Evolutionary conservation across 2,113 vertebrate genomes (phyloP), one percentile per base, ranked within the genome.

Genomic region (Excalfactoria chinensis): DNA sequence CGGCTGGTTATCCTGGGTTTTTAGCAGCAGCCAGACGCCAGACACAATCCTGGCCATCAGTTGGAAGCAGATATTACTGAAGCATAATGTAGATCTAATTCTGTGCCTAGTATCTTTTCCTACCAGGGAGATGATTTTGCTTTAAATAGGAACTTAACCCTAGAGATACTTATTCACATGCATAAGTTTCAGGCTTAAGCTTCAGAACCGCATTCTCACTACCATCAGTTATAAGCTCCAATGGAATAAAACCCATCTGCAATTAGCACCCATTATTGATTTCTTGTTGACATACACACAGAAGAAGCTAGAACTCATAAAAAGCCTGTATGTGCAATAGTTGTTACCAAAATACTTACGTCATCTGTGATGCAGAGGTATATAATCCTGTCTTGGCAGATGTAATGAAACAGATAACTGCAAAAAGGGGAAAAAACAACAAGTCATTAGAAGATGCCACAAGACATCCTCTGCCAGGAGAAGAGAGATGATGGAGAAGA

Each of bases 361-460:
- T 99, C 99, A 84, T 99, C 99, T 40, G 99, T 99, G 97, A 99
- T 99, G 97, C 99, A 99, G 92, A 99, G 98, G 97, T 99, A 99
- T 70, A 99, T 98, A 87, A 99, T 99, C 97, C 99, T 98, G 97
- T 99, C 99, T 93, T 99, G 99, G 95, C 99, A 99, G 98, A 99
- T 99, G 97, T 99, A 99, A 97, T 99, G 99, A 95, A 99, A 99
- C 66, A 99, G 98, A 75, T 99, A 99, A 97, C 99, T 99, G 97
- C 60, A 90, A 95, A 96, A 81, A 78, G 84, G 95, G 1, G 25
- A 73, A 49, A 89, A 59, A 51, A 92, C 18, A 37, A 37, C 23
- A 70, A 2, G 6, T 93, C 56, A 75, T 1, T 88, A 40, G 43
- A 23, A 81, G 37, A 56, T 80, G 51, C 21, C 68, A 44, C n/a